A percentile compares a stretch with the other conserved stretches of the same genome.
These are phyloP conservation scores for Pyrgilauda ruficollis DNA, from an alignment of 2,113 vertebrate genomes.

Conservation along the genomic window DNA sequence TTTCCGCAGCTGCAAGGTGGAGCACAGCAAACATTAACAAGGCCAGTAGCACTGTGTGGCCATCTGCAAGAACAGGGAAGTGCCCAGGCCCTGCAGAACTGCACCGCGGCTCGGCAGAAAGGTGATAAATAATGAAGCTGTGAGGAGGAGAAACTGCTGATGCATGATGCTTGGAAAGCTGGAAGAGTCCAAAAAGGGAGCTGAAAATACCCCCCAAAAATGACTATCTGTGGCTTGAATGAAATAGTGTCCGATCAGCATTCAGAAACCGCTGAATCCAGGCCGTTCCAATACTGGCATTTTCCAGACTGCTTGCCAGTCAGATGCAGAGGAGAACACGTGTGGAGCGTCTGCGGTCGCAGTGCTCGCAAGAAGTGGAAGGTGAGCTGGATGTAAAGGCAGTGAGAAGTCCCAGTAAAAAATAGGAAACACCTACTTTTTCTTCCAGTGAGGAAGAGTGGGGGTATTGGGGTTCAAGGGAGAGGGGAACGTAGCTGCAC, in stretches of 20 bases:
- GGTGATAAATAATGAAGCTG: neutral
- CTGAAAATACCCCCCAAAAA: conserved; percentile 43
- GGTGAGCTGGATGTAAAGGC: neutral
- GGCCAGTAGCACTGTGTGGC: neutral
- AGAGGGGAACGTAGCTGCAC: fast-evolving
- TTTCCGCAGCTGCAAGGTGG: conserved; percentile 33
- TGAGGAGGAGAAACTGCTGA: neutral
- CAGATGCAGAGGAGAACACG: conserved; percentile 42
- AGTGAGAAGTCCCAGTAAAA: neutral
- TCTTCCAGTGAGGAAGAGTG: neutral
- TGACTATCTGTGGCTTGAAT: conserved; percentile 55
- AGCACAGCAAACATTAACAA: conserved; percentile 24
- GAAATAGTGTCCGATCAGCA: conserved; percentile 59
- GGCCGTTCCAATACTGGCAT: conserved; percentile 59
- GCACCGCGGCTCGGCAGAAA: neutral
- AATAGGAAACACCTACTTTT: neutral
- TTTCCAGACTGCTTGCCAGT: conserved; percentile 64
- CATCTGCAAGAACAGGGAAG: neutral
- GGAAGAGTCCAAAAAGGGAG: neutral
- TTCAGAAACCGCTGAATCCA: conserved; percentile 45
- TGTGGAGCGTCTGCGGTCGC: conserved; percentile 19
- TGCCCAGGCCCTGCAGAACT: neutral
- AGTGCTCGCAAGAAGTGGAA: neutral
- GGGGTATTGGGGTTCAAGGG: neutral
- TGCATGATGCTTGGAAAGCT: neutral